Evolutionary conservation across 2,797 vertebrate genomes (phyloP), one percentile per base, ranked within the genome.

Genomic region (Myoxocephalus aenaeus): DNA sequence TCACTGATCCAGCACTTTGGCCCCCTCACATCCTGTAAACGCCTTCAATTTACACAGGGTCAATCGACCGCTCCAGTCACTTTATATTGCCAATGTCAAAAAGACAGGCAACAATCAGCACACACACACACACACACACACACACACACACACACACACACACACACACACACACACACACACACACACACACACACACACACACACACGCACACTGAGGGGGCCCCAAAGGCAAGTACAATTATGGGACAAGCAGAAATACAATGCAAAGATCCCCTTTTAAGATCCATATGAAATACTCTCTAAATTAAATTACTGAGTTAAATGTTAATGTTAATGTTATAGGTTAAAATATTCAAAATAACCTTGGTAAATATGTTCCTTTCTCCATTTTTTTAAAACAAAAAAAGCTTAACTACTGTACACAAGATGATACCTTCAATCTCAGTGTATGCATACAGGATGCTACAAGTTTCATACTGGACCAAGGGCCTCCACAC

Each of bases 1-100:
- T 93, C 92, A 93, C 91, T 90, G 91, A 93, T 90, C 83, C 77
- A 89, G 91, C 94, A 89, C 70, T 93, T 87, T 80, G 71, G 48
- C 80, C 80, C 69, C 58, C 56, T 77, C 82, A 59, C 85, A 83
- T 87, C 85, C 91, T 88, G 83, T 89, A 79, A 84, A 79, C 59
- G 56, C 76, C 84, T 73, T 88, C 59, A 81, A 75, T 71, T 89
- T 90, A 81, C 76, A 82, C 80, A 36, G 71, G 48, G 59, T 58
- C 77, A 15, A 89, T 91, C 83, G 90, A 93, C 86, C 77, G 42
- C 46, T 68, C 7, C 67, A 66, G 78, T 73, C 80, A 88, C 84
- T 84, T 56, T 6, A 34, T 27, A 44, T 59, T 79, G 80, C 1
- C 83, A 91, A 84, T 90, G 90, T 90, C 84, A 91, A 74, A 82